These are phyloP conservation scores for Terrapene triunguis DNA, from an alignment of 2,113 vertebrate species.

Conservation along the genomic window DNA sequence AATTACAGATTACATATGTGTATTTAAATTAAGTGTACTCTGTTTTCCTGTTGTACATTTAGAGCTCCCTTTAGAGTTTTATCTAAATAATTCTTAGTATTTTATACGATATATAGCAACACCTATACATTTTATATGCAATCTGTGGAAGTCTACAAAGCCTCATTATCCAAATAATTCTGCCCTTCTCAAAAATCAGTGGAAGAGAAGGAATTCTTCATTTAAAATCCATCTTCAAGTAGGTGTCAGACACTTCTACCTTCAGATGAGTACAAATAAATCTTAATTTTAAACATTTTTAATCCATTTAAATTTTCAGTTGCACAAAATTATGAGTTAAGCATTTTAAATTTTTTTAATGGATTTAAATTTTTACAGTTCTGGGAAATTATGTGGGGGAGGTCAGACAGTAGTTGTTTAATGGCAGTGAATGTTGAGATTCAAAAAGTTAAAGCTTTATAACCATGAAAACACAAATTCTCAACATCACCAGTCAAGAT, in stretches of 20 bases:
- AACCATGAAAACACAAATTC: too few relatives aligned
- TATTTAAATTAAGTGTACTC: neutral
- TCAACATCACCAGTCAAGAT: too few relatives aligned
- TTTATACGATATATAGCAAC: constrained; percentile 30
- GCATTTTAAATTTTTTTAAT: too few relatives aligned
- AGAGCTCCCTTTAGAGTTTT: neutral
- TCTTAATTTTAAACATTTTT: neutral
- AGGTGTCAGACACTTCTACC: neutral
- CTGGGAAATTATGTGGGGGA: too few relatives aligned
- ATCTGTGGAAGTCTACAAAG: constrained; percentile 49
- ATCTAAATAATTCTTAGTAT: constrained; percentile 45
- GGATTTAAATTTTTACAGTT: too few relatives aligned
- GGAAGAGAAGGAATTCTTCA: constrained; percentile 61
- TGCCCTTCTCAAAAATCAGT: constrained; percentile 39
- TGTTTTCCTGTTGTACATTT: too few relatives aligned
- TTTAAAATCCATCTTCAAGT: constrained; percentile 33
- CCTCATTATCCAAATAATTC: constrained; percentile 25
- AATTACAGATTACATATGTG: neutral
- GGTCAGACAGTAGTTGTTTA: too few relatives aligned
- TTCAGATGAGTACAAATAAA: neutral
- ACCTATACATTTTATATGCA: constrained; percentile 27
- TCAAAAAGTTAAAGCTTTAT: too few relatives aligned
- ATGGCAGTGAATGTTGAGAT: too few relatives aligned
- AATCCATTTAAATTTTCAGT: too few relatives aligned
- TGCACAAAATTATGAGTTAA: too few relatives aligned